These are phyloP conservation scores for Heliothis peltigera DNA, from an alignment of 2,888 invertebrate species.

Conservation along the genomic window DNA sequence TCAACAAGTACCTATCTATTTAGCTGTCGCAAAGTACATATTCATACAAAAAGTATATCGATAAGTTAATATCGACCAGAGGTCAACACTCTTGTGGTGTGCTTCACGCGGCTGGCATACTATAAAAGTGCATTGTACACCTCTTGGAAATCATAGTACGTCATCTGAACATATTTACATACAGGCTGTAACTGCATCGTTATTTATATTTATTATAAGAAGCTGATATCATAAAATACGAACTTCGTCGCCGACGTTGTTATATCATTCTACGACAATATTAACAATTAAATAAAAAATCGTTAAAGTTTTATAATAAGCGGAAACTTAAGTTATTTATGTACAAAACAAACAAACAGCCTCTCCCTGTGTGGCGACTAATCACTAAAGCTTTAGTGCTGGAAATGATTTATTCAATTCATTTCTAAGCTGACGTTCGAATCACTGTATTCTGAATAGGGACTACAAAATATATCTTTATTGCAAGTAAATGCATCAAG, in stretches of 20 bases:
- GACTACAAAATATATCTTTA: slow-evolving; percentile 11
- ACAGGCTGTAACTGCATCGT: slow-evolving; percentile 54
- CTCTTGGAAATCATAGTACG: slow-evolving; percentile 80
- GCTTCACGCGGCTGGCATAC: slow-evolving; percentile 80
- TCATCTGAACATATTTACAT: slow-evolving; percentile 71
- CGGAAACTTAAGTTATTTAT: slow-evolving; percentile 14
- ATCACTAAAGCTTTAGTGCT: slow-evolving; percentile 21
- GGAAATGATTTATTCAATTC: slow-evolving; percentile 24
- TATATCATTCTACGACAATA: slow-evolving; percentile 8
- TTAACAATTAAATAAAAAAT: slow-evolving; percentile 10
- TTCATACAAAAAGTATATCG: slow-evolving; percentile 32
- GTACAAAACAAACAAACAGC: slow-evolving; percentile 30
- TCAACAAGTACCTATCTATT: too few relatives aligned
- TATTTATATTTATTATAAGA: slow-evolving; percentile 49
- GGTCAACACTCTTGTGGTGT: slow-evolving; percentile 72
- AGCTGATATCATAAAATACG: slow-evolving; percentile 31
- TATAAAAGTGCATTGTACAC: slow-evolving; percentile 87
- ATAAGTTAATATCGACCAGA: slow-evolving; percentile 33
- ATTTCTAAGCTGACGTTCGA: slow-evolving; percentile 3
- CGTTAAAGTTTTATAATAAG: slow-evolving; percentile 18
- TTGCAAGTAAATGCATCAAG: slow-evolving; percentile 9
- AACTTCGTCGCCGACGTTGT: slow-evolving; percentile 8
- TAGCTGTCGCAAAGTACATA: slow-evolving; percentile 21
- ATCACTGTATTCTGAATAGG: slow-evolving; percentile 7
- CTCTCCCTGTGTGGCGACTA: slow-evolving; percentile 33